phyloP scores from a whole-genome alignment of 53 echinoderm and acorn worm genomes.

The Holothuria scabra region DNA sequence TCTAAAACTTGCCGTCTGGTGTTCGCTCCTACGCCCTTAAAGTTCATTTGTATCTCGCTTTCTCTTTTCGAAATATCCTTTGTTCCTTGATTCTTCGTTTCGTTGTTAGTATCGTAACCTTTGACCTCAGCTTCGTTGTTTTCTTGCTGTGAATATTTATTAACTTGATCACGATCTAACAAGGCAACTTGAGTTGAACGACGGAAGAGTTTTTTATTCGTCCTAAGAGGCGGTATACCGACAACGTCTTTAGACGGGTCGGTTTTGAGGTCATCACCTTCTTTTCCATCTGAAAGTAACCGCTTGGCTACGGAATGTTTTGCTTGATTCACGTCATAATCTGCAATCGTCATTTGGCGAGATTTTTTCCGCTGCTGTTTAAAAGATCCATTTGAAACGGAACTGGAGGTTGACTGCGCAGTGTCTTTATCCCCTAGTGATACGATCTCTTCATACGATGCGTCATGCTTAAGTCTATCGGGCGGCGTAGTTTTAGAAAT shows the following conservation, averaged over 20 bases:
- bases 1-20: conserved; percentile 34
- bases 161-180: conserved; percentile 49
- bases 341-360: conserved; percentile 50
- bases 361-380: conserved; percentile 27
- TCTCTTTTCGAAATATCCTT: neutral
- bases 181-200: conserved; percentile 52
- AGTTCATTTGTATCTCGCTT: neutral
- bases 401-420: neutral
- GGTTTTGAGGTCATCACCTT: neutral
- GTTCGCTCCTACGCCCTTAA: conserved; percentile 5
- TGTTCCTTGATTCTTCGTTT: neutral
- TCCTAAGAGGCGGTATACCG: neutral
- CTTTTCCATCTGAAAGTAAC: conserved; percentile 46
- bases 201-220: neutral
- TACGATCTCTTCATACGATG: conserved; percentile 3
- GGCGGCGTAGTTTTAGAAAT: neutral
- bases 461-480: neutral
- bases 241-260: neutral
- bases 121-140: neutral
- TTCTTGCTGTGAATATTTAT: conserved; percentile 15
- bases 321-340: conserved; percentile 61
- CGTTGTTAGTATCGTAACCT: no score
- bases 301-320: conserved; percentile 70
- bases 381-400: neutral
- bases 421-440: neutral